A percentile compares a stretch with the other conserved stretches of the same genome.
Conservation (phyloP, 2,888 invertebrate species). For the Heliconius hortense region DNA sequence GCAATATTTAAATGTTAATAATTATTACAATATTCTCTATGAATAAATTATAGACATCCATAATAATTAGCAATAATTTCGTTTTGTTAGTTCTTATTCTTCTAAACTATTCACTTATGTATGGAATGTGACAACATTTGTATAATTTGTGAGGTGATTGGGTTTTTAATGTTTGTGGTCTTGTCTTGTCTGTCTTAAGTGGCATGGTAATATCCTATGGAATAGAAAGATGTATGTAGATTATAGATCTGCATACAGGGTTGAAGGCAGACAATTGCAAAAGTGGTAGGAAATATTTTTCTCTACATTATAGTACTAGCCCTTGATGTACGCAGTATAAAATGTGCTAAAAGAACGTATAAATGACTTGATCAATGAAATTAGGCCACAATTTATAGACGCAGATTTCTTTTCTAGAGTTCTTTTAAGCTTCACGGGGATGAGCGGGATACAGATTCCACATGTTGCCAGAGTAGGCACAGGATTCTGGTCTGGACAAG, state of each 20-base stretch:
- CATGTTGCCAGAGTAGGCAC: too few relatives aligned
- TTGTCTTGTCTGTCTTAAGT: not conserved
- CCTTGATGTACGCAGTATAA: too few relatives aligned
- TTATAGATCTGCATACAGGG: not conserved
- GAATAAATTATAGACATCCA: not conserved
- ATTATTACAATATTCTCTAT: not conserved
- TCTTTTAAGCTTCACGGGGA: too few relatives aligned
- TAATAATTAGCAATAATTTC: slow-evolving; percentile 9
- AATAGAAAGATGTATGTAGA: not conserved
- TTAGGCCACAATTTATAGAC: too few relatives aligned
- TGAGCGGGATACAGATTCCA: too few relatives aligned
- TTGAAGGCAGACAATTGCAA: not conserved
- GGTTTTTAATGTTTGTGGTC: slow-evolving; percentile 17
- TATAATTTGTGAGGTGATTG: slow-evolving; percentile 27
- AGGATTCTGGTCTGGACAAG: too few relatives aligned
- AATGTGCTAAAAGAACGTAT: too few relatives aligned
- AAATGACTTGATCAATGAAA: too few relatives aligned
- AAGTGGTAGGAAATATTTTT: not conserved
- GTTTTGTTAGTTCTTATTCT: slow-evolving; percentile 22
- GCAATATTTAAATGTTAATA: slow-evolving; percentile 12
- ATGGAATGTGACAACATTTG: slow-evolving; percentile 31
- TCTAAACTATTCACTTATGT: slow-evolving; percentile 11
- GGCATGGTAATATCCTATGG: not conserved
- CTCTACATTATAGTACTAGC: not conserved
- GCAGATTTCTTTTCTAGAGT: too few relatives aligned